phyloP scores from a whole-genome alignment of 2,797 vertebrate genomes.

The Gastrophryne carolinensis region DNA sequence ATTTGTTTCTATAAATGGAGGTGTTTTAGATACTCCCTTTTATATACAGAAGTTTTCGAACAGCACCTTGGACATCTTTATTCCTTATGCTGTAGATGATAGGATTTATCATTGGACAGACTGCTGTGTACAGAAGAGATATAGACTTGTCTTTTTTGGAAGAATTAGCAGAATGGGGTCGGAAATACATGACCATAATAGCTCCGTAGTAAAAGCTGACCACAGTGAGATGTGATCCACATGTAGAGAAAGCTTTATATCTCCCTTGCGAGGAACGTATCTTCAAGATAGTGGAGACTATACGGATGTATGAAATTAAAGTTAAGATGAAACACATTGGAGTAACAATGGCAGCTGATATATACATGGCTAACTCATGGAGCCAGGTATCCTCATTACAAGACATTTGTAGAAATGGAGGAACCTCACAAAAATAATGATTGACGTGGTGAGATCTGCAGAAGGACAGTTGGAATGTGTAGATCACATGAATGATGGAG shows the following conservation, averaged over 20 bases:
- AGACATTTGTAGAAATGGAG: constrained; percentile 4
- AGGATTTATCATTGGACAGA: not conserved
- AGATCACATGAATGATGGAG: not conserved
- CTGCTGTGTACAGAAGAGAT: not conserved
- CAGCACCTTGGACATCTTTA: not conserved
- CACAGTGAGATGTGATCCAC: constrained; percentile 4
- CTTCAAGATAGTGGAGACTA: not conserved
- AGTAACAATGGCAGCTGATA: not conserved
- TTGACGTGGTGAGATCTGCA: not conserved
- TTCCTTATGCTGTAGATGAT: not conserved
- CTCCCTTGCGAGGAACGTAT: constrained; percentile 1
- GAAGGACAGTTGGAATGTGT: not conserved
- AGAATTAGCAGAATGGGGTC: not conserved
- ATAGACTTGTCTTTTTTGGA: not conserved
- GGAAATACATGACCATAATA: not conserved
- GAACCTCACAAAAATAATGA: constrained; percentile 14
- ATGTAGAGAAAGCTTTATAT: not conserved
- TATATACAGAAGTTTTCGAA: too few relatives aligned
- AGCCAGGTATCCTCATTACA: not conserved
- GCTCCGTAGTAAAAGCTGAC: not conserved
- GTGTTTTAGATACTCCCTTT: too few relatives aligned
- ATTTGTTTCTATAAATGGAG: too few relatives aligned
- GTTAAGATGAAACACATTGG: not conserved
- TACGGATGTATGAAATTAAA: not conserved
- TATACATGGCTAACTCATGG: not conserved